Base-by-base conservation (phyloP, 2,888 invertebrate genomes). In the Pseudoips prasinana region DNA sequence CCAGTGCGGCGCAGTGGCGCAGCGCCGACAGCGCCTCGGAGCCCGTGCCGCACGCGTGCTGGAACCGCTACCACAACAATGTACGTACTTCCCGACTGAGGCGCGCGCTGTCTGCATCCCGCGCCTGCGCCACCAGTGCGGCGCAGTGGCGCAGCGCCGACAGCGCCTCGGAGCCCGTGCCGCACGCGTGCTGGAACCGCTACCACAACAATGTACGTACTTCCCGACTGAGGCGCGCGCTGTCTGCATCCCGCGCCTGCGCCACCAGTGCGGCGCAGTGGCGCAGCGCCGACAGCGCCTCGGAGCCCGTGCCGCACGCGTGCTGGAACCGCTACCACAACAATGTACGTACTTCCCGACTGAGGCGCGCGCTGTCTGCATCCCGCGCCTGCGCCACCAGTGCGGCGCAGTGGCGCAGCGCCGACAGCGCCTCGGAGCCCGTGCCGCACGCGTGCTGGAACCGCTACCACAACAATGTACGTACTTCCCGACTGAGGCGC, bases 341-440 rank as follows among this genome's bases (percentile, higher is more conserved):
- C 3, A 23, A 10, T n/a, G n/a, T n/a, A n/a, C n/a, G 3, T 30
- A 86, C 86, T 74, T 89, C 85, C 34, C 78, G 53, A 2, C 68
- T 70, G 10, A 89, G 74, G 1, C 72, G 46, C 0, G 80, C 81
- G 0, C 55, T 60, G 60, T 90, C 84, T 1, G 90, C 88, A 76
- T 93, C 92, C 38, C 92, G 80, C 22, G 92, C 91, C 54, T 93
- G 92, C 8, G 89, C 84, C 22, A 93, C 91, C 1, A 93, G 70
- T 1, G 90, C 90, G n/a, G 92, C 86, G 65, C 92, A 92, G 67
- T 92, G 92, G 1, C 82, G 76, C 28, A 93, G 68, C 10, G 92
- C 86, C 1, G 79, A 53, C 34, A 91, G 73, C 73, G 92, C 92
- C 33, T 90, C 89, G 1, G 82, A 78, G 0, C 93, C 92, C 7